Conservation (phyloP, 2,888 invertebrate species). For the Ryuthela nishihirai region DNA sequence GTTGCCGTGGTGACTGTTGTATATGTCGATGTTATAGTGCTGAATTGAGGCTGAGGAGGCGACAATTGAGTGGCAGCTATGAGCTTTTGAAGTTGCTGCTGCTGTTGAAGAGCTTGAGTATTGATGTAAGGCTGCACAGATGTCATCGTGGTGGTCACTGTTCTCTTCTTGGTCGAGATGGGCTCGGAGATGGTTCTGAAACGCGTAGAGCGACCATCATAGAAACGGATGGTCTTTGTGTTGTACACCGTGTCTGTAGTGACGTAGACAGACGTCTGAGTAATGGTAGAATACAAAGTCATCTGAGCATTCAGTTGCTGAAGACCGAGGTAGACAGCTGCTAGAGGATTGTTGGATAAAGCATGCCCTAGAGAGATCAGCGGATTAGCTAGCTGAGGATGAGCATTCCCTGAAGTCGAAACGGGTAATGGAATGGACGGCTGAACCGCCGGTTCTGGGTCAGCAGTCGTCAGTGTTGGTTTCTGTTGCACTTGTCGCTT, state of each 20-base stretch:
- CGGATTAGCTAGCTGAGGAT: slow-evolving; percentile 38
- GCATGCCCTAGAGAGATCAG: slow-evolving; percentile 40
- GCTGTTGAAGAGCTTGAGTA: slow-evolving; percentile 38
- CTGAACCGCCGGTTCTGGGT: background rate
- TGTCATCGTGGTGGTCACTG: slow-evolving; percentile 40
- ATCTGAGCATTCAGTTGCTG: slow-evolving; percentile 42
- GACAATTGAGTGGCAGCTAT: slow-evolving; percentile 42
- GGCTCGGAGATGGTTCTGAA: slow-evolving; percentile 42
- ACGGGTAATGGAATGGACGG: slow-evolving; percentile 6
- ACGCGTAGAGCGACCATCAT: slow-evolving; percentile 42
- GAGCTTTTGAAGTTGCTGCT: slow-evolving; percentile 39
- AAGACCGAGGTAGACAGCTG: slow-evolving; percentile 43
- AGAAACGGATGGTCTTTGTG: slow-evolving; percentile 42
- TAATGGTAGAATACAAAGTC: slow-evolving; percentile 40
- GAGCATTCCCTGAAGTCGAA: slow-evolving; percentile 1
- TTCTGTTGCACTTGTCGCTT: slow-evolving; percentile 8
- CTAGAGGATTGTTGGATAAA: slow-evolving; percentile 43
- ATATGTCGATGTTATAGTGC: slow-evolving; percentile 39
- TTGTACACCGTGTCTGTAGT: slow-evolving; percentile 43
- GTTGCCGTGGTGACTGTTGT: slow-evolving; percentile 39
- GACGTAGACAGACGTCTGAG: slow-evolving; percentile 39
- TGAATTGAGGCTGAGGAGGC: slow-evolving; percentile 26
- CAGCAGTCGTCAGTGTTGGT: slow-evolving; percentile 1
- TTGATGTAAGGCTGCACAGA: slow-evolving; percentile 39
- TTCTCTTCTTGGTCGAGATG: slow-evolving; percentile 37